A percentile compares a stretch with the other conserved stretches of the same genome.
These are phyloP conservation scores for Clarias fuscus DNA, from an alignment of 2,797 vertebrate species.

Conservation along the genomic window DNA sequence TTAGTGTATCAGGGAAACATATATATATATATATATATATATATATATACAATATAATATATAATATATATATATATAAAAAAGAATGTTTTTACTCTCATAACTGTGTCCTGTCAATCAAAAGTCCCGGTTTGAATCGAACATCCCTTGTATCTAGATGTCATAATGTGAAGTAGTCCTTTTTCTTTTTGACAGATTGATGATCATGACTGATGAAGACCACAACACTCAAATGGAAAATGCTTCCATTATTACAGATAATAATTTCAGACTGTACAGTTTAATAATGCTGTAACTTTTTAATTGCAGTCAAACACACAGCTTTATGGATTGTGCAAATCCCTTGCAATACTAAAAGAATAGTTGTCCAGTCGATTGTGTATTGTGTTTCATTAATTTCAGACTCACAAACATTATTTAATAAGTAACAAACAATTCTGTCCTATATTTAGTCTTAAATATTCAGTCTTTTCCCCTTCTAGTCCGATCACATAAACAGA, in stretches of 20 bases:
- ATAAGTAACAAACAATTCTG: not conserved
- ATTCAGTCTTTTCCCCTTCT: not conserved
- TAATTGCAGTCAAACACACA: not conserved
- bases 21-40: too few relatives aligned
- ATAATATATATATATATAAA: too few relatives aligned
- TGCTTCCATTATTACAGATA: not conserved
- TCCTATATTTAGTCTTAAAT: not conserved
- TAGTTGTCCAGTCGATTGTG: not conserved
- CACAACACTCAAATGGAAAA: too few relatives aligned
- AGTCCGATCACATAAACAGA: slow-evolving; percentile 2
- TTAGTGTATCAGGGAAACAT: too few relatives aligned
- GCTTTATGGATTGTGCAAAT: not conserved
- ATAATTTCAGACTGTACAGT: not conserved
- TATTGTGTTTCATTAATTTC: not conserved
- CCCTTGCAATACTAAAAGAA: not conserved
- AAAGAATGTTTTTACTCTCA: too few relatives aligned
- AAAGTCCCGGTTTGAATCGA: too few relatives aligned
- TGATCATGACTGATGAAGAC: not conserved
- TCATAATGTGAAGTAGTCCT: not conserved
- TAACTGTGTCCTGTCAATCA: too few relatives aligned
- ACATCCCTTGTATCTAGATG: too few relatives aligned
- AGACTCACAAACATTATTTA: not conserved
- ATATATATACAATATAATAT: too few relatives aligned
- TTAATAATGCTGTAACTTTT: not conserved
- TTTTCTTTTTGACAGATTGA: not conserved